Base-by-base conservation (phyloP, 2,888 invertebrate species). In the Ophion ventricosus region DNA sequence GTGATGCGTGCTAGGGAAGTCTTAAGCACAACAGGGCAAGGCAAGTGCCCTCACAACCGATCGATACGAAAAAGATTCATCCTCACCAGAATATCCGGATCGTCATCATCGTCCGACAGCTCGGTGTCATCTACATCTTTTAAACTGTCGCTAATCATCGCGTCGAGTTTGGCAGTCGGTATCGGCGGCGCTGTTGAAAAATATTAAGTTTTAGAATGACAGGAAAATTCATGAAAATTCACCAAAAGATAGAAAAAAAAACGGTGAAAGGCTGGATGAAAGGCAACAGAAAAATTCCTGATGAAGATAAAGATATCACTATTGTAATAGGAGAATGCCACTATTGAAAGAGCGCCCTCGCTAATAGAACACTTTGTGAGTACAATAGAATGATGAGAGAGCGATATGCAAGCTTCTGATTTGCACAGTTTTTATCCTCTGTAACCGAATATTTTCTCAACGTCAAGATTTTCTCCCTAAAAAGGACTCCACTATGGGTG, bases 61-160 rank as follows among this genome's bases (percentile, higher is more conserved):
- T 43, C 43, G 14, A 43, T 11, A 43, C 2, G 43, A 43, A 49
- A 49, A 49, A 11, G 14, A 49, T 70, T 54, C 20, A 67, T 49
- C 14, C 80, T 87, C 92, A 95, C 95, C 87, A 98, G 93, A 20
- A 98, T 94, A 43, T 97, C 97, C 1, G 97, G 96, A 93, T 98
- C 98, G 88, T 98, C 97, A 83, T 97, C 97, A 87, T 96, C 96
- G 63, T 95, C 96, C 61, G 96, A 96, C 43, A 96, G 94, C 84
- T 97, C 97, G 82, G 96, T 97, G 92, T 97, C 97, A 17, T 95
- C 96, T 80, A 97, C 94, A 92, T 98, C 98, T 91, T 95, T 95
- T 93, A 98, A 93, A 90, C 97, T 97, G 63, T 95, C 96, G 1
- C 96, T 96, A 69, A 98, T 95, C 96, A 98, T 96, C 74, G 95